Conservation (phyloP, 1,140 invertebrate genomes). For the Luehdorfia chinensis region DNA sequence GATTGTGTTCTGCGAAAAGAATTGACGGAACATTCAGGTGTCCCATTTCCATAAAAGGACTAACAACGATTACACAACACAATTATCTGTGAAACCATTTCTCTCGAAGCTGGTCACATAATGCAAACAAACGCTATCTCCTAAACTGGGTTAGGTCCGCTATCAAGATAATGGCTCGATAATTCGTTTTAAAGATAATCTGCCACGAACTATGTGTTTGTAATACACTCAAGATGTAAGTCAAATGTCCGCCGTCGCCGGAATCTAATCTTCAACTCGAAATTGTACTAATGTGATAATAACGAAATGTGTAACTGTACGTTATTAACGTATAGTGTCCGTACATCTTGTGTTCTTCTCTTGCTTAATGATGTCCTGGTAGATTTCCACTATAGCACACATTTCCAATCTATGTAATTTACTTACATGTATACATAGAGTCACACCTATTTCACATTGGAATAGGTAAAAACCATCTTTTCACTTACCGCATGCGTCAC, state of each 20-base stretch:
- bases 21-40: slow-evolving; percentile 3
- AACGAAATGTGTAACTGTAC: no score
- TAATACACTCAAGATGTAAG: slow-evolving; percentile 24
- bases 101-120: slow-evolving; percentile 10
- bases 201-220: slow-evolving; percentile 21
- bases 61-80: background rate
- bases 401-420: no score
- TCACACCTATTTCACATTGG: no score
- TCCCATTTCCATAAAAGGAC: slow-evolving; percentile 3
- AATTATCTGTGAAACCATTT: slow-evolving; percentile 10
- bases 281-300: slow-evolving; percentile 19
- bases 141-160: slow-evolving; percentile 23
- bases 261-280: slow-evolving; percentile 19
- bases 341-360: no score
- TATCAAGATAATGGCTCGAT: slow-evolving; percentile 27
- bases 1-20: no score
- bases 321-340: no score
- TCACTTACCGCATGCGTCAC: no score
- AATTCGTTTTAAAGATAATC: slow-evolving; percentile 28
- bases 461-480: no score
- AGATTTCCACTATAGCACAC: no score
- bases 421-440: no score
- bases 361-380: no score
- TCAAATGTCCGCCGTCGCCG: slow-evolving; percentile 8
- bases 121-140: slow-evolving; percentile 15